Base-by-base conservation (phyloP, 2,113 vertebrate genomes). In the Glareola pratincola region DNA sequence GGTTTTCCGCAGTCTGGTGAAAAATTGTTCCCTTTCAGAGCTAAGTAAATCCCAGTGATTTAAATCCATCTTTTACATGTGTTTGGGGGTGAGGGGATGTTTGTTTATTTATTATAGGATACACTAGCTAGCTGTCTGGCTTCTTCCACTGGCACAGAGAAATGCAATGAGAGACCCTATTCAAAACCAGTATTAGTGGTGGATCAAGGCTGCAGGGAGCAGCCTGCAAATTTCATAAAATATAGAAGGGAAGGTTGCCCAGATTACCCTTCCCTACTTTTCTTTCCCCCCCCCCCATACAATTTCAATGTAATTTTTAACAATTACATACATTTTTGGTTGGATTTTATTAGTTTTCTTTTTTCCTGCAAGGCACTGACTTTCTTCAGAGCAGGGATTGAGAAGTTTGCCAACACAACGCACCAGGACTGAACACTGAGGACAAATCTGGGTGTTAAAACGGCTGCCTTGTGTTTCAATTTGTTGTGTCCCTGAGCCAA, bases 101-200 rank as follows among this genome's bases (percentile, higher is more conserved):
- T 96, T 97, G 76, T 95, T 96, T 96, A 95, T 96, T 95, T 97
- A 72, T 93, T 78, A 53, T 32, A 93, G 94, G 73, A 73, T 76
- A 96, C 90, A 97, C 90, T 97, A 62, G 81, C 69, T 94, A 79
- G 43, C 77, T 95, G 94, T 96, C 92, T 79, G 73, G 30, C 62
- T 94, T 82, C 62, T 94, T 82, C 81, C 66, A 78, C 27, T 95
- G 78, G 36, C 74, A 30, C 12, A 41, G 87, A 90, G 77, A 79
- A 83, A 68, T 0, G 16, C 66, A 64, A 53, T 92, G 85, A 95
- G 94, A 96, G 92, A 60, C 56, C 4, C 71, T 82, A 96, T 96
- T 97, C 77, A 97, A 94, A 93, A 26, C 48, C 39, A 45, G 36
- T 37, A 32, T 62, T 72, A 91, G 89, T 1, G 0, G 64, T 47